These are phyloP conservation scores for Platyscapa corneri DNA, from an alignment of 1,140 invertebrate species.

Conservation along the genomic window DNA sequence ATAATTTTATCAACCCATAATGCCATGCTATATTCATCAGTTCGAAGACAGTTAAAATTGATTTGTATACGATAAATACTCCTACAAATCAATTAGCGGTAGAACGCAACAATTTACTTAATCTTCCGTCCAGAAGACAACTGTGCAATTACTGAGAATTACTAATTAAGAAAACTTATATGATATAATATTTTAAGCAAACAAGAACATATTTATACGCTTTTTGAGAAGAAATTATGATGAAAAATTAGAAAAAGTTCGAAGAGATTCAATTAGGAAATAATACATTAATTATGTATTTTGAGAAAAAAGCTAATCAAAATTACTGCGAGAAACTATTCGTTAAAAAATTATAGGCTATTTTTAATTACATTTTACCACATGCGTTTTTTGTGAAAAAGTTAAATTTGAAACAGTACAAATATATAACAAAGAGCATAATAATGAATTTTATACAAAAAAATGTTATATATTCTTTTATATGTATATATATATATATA, in stretches of 20 bases:
- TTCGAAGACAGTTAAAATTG: background rate
- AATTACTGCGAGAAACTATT: background rate
- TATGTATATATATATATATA: too few species aligned
- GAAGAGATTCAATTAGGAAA: background rate
- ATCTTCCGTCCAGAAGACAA: slow-evolving; percentile 10
- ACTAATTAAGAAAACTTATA: too few species aligned
- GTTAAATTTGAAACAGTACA: background rate
- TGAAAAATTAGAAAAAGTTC: background rate
- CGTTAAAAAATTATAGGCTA: background rate
- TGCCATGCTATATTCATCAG: background rate
- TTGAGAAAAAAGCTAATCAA: background rate
- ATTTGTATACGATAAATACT: background rate
- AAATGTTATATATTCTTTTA: too few species aligned
- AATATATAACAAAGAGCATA: background rate
- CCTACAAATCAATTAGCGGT: background rate
- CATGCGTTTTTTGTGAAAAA: background rate
- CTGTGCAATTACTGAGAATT: background rate
- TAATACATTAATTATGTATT: background rate
- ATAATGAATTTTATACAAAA: background rate
- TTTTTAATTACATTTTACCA: background rate
- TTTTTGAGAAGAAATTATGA: background rate
- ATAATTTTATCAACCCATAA: background rate
- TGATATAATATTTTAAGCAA: background rate
- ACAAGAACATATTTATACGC: too few species aligned
- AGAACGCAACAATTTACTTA: background rate